Conservation (phyloP, 2,113 vertebrate species). For the Neomonachus schauinslandi region DNA sequence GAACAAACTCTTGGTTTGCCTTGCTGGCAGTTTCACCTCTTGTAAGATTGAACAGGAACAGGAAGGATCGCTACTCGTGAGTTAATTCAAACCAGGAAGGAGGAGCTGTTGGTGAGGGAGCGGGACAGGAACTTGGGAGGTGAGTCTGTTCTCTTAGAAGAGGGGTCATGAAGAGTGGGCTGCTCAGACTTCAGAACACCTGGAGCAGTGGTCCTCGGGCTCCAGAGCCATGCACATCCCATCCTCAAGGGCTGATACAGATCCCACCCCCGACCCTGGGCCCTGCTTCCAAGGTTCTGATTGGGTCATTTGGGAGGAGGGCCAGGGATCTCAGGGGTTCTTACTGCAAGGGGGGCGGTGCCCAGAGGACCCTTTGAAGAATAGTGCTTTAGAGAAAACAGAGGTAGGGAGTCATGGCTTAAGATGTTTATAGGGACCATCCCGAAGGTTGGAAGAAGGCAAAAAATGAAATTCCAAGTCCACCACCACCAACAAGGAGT, state of each 20-base stretch:
- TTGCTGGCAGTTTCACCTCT: not conserved
- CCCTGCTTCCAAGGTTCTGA: not conserved
- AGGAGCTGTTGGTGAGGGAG: not conserved
- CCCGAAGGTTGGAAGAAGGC: not conserved
- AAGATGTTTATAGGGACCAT: not conserved
- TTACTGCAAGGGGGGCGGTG: not conserved
- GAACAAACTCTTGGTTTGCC: not conserved
- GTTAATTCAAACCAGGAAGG: conserved; percentile 16
- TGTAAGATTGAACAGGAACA: not conserved
- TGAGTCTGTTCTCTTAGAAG: not conserved
- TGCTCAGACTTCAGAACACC: not conserved
- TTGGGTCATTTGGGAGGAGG: not conserved
- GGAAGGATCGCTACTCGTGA: not conserved
- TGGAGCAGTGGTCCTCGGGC: not conserved
- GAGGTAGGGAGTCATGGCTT: not conserved
- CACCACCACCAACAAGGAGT: not conserved
- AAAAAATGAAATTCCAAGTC: conserved; percentile 39
- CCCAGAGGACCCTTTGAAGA: not conserved
- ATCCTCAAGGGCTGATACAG: not conserved
- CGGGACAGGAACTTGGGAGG: not conserved
- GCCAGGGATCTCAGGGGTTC: not conserved
- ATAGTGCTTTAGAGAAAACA: conserved; percentile 11
- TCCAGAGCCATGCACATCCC: not conserved
- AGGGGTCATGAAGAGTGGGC: not conserved
- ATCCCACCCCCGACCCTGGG: no score